phyloP scores from a whole-genome alignment of 53 echinoderm and acorn worm species.

The Holothuria leucospilota region DNA sequence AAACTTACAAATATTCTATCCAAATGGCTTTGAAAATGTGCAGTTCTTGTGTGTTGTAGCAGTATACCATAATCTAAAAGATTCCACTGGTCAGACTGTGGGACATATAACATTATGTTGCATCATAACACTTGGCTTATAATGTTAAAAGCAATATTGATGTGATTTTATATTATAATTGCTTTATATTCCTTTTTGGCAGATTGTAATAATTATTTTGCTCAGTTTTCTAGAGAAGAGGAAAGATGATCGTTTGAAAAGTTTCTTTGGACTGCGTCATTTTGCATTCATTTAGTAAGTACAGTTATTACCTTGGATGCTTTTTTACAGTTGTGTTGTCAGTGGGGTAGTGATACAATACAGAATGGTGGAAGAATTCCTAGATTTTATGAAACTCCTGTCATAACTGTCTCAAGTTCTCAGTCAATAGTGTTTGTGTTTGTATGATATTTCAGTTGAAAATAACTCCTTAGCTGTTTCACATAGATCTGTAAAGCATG shows the following conservation, averaged over 20 bases:
- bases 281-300: conserved; percentile 48
- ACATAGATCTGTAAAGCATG: too few relatives aligned
- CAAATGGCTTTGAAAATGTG: background rate
- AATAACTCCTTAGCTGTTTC: too few relatives aligned
- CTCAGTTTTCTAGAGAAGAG: conserved; percentile 40
- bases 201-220: conserved; percentile 37
- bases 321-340: background rate
- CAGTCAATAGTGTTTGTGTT: background rate
- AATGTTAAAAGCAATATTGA: too few relatives aligned
- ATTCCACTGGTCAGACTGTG: too few relatives aligned
- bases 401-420: background rate
- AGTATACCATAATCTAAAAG: too few relatives aligned
- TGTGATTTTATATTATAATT: too few relatives aligned
- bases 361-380: too few relatives aligned
- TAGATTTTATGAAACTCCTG: background rate
- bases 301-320: background rate
- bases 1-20: background rate
- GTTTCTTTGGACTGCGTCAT: conserved; percentile 26
- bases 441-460: background rate
- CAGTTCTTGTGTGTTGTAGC: too few relatives aligned
- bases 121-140: too few relatives aligned
- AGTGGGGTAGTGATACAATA: background rate
- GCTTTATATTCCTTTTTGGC: background rate
- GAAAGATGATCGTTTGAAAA: conserved; percentile 31
- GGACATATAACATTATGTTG: too few relatives aligned